These are phyloP conservation scores for Heptranchias perlo DNA, from an alignment of 2,113 vertebrate species.

Conservation along the genomic window DNA sequence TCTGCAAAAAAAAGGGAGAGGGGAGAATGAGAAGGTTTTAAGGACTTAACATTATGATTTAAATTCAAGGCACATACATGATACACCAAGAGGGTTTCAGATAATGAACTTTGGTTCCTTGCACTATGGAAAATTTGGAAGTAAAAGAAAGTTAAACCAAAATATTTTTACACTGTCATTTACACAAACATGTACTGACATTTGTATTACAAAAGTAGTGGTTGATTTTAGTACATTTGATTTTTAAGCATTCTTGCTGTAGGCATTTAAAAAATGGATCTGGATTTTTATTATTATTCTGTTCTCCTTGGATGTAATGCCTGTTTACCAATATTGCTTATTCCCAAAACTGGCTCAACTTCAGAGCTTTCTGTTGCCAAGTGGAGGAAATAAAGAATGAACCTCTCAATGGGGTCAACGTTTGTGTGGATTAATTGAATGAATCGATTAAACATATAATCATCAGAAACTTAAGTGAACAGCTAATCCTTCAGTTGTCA, in stretches of 20 bases:
- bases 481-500: neutral
- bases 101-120: slow-evolving; percentile 68
- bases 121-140: slow-evolving; percentile 24
- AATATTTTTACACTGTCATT: slow-evolving; percentile 20
- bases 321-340: slow-evolving; percentile 20
- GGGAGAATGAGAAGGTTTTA: slow-evolving; percentile 67
- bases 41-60: slow-evolving; percentile 74
- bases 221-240: neutral
- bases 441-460: neutral
- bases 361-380: neutral
- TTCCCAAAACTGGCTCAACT: neutral
- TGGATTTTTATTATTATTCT: neutral
- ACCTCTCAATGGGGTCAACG: neutral
- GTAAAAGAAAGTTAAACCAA: neutral
- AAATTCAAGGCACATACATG: slow-evolving; percentile 75
- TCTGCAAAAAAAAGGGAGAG: slow-evolving; percentile 61
- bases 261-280: slow-evolving; percentile 7
- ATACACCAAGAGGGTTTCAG: slow-evolving; percentile 52
- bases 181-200: slow-evolving; percentile 30
- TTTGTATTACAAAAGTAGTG: slow-evolving; percentile 31
- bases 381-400: neutral
- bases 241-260: neutral
- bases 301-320: neutral
- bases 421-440: slow-evolving; percentile 1
- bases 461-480: neutral